Evolutionary conservation across 2,113 vertebrate genomes (phyloP).

Genomic region (Anoura caudifer): DNA sequence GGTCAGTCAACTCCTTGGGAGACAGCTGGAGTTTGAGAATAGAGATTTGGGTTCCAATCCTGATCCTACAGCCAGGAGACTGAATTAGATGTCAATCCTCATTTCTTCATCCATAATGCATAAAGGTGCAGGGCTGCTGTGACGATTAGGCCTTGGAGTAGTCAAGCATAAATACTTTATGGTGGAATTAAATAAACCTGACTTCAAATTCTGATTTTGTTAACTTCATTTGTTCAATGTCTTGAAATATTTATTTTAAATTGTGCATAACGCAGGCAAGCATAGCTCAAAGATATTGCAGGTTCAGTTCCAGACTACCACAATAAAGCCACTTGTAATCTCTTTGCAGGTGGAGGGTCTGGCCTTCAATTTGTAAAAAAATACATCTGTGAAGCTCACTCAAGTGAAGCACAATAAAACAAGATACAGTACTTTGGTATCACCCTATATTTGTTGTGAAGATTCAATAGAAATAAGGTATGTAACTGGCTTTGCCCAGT

Average conservation of each 20-base stretch:
- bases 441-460: neutral
- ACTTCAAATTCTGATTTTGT: slow-evolving; percentile 22
- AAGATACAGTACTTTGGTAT: neutral
- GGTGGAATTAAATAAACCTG: neutral
- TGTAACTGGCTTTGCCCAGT: neutral
- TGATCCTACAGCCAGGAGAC: neutral
- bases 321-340: neutral
- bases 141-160: neutral
- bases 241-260: neutral
- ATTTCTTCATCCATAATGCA: neutral
- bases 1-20: neutral
- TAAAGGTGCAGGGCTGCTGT: neutral
- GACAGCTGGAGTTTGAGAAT: neutral
- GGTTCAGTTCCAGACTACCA: neutral
- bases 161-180: neutral
- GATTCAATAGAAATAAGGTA: neutral
- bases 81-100: neutral
- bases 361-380: neutral
- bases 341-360: neutral
- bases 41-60: neutral
- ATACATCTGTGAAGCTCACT: neutral
- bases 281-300: neutral
- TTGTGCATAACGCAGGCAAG: neutral
- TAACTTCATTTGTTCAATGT: neutral
- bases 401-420: neutral